Percentiles rank a stretch among this genome's conserved stretches.
Conservation (phyloP, 2,888 invertebrate genomes). For the Isotomurus palustris region DNA sequence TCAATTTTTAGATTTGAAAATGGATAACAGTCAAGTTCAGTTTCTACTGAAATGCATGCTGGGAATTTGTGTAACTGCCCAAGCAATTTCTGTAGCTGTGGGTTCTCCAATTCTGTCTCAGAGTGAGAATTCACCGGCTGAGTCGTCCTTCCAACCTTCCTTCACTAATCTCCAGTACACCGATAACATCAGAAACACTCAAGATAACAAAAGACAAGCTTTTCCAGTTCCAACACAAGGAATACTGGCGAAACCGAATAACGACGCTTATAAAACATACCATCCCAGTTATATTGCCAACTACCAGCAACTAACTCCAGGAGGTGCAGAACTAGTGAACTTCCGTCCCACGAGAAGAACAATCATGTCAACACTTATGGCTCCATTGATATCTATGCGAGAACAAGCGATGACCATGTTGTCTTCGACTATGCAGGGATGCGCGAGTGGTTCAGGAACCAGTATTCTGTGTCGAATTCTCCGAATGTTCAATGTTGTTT, state of each 20-base stretch:
- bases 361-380: slow-evolving; percentile 22
- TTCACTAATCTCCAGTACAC: no score
- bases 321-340: slow-evolving; percentile 3
- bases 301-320: slow-evolving; percentile 7
- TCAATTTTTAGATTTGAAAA: no score
- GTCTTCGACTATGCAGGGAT: slow-evolving; percentile 18
- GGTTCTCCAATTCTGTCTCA: neutral
- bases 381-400: slow-evolving; percentile 24
- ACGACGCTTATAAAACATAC: neutral
- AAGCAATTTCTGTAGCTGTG: no score
- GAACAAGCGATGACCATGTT: slow-evolving; percentile 27
- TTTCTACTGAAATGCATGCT: slow-evolving; percentile 3
- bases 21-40: slow-evolving; percentile 6
- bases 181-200: no score
- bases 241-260: neutral
- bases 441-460: slow-evolving; percentile 3
- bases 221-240: neutral
- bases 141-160: neutral
- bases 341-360: slow-evolving; percentile 4
- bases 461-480: slow-evolving; percentile 28
- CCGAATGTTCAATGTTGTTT: slow-evolving; percentile 27
- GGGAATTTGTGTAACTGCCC: no score
- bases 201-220: no score
- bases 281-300: neutral
- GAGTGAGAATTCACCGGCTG: neutral